phyloP scores from a whole-genome alignment of 2,888 invertebrate species.

The Protophormia terraenovae region DNA sequence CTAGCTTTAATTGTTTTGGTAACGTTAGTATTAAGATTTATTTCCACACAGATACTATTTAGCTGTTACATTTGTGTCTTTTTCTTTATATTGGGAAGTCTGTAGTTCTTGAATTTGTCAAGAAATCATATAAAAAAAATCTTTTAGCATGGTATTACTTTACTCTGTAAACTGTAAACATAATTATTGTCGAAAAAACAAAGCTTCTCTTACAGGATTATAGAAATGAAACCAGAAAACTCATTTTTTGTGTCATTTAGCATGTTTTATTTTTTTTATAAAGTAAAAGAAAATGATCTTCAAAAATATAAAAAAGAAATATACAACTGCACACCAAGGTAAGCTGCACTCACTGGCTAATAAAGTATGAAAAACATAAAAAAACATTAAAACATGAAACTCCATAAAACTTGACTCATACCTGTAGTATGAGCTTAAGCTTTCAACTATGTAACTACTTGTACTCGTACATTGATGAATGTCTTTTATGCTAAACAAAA shows the following conservation, averaged over 20 bases:
- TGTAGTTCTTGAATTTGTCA: constrained; percentile 21
- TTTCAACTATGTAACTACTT: constrained; percentile 52
- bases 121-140: constrained; percentile 9
- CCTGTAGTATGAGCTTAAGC: constrained; percentile 54
- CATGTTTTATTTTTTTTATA: constrained; percentile 53
- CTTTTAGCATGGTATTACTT: constrained; percentile 56
- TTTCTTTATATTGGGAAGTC: constrained; percentile 49
- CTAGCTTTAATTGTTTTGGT: constrained; percentile 13
- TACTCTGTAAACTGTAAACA: constrained; percentile 6
- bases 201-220: constrained; percentile 58
- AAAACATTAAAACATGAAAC: constrained; percentile 47
- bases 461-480: constrained; percentile 63
- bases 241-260: constrained; percentile 66
- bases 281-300: constrained; percentile 17
- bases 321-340: constrained; percentile 65
- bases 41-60: too few relatives aligned
- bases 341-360: constrained; percentile 66
- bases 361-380: not conserved
- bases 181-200: constrained; percentile 25
- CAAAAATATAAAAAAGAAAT: constrained; percentile 5
- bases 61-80: too few relatives aligned
- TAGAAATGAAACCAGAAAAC: not conserved
- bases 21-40: not conserved
- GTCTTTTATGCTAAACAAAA: constrained; percentile 56
- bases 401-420: constrained; percentile 53